Conservation (phyloP, 1,140 invertebrate genomes). For the Augochlora pura region DNA sequence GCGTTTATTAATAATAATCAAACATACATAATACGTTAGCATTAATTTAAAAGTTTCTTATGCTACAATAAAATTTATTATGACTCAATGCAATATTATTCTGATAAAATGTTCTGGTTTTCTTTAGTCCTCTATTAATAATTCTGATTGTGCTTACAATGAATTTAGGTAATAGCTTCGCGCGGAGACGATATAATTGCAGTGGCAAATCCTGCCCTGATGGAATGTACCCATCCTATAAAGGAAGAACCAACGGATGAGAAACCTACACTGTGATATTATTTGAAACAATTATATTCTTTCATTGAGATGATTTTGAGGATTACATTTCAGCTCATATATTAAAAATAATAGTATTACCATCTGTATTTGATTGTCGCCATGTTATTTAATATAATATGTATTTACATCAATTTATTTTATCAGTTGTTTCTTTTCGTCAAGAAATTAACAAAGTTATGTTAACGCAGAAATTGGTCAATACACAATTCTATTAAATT, state of each 20-base stretch:
- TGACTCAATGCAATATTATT: neutral
- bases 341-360: slow-evolving; percentile 29
- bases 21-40: no score
- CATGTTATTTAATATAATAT: slow-evolving; percentile 6
- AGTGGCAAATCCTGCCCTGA: slow-evolving; percentile 90
- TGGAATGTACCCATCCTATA: slow-evolving; percentile 78
- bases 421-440: neutral
- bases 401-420: neutral
- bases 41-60: no score
- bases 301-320: slow-evolving; percentile 8
- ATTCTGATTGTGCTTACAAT: slow-evolving; percentile 18
- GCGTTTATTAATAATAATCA: no score
- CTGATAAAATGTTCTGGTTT: neutral
- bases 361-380: neutral
- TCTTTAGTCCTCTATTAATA: neutral
- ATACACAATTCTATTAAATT: slow-evolving; percentile 13
- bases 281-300: slow-evolving; percentile 48
- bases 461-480: neutral
- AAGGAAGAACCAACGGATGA: slow-evolving; percentile 76
- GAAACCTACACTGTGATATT: slow-evolving; percentile 73
- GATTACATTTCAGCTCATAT: slow-evolving; percentile 11
- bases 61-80: no score
- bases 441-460: neutral
- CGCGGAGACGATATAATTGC: slow-evolving; percentile 93
- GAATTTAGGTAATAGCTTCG: slow-evolving; percentile 87